Evolutionary conservation across 2,888 invertebrate genomes (phyloP).

Genomic region (Graphium colonna): DNA sequence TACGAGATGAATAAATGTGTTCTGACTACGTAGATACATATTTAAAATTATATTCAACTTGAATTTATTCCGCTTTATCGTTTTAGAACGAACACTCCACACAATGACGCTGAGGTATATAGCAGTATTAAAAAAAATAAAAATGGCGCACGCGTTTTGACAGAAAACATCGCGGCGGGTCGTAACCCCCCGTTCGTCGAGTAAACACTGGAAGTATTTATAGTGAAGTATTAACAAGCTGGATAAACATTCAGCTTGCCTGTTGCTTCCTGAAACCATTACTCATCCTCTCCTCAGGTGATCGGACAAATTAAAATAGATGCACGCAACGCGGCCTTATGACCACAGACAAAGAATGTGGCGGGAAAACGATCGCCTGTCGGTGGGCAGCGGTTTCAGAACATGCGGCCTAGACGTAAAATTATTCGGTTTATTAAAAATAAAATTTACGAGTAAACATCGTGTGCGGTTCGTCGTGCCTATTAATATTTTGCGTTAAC

Average conservation of each 20-base stretch:
- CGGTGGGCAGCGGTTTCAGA: not conserved
- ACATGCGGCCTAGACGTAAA: not conserved
- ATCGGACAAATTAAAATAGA: constrained; percentile 20
- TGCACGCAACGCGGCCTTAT: constrained; percentile 10
- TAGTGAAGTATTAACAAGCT: constrained; percentile 30
- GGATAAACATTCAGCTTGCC: constrained; percentile 28
- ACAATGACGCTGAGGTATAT: too few relatives aligned
- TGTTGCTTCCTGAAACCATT: constrained; percentile 28
- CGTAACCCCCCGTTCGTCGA: constrained; percentile 28
- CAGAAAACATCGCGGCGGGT: too few relatives aligned
- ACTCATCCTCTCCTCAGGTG: constrained; percentile 27
- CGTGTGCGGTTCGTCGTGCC: too few relatives aligned
- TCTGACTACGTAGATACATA: too few relatives aligned
- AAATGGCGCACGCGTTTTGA: too few relatives aligned
- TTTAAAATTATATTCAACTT: too few relatives aligned
- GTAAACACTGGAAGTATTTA: constrained; percentile 28
- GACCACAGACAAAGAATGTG: constrained; percentile 11
- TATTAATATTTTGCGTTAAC: not conserved
- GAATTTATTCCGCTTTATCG: too few relatives aligned
- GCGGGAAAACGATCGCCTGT: constrained; percentile 12
- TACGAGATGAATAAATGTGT: too few relatives aligned
- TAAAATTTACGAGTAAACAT: not conserved
- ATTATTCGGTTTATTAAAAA: not conserved
- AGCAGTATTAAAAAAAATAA: too few relatives aligned
- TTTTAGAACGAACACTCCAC: too few relatives aligned